phyloP scores from a whole-genome alignment of 2,113 vertebrate species.

The rabbit (Oryctolagus cuniculus) region DNA sequence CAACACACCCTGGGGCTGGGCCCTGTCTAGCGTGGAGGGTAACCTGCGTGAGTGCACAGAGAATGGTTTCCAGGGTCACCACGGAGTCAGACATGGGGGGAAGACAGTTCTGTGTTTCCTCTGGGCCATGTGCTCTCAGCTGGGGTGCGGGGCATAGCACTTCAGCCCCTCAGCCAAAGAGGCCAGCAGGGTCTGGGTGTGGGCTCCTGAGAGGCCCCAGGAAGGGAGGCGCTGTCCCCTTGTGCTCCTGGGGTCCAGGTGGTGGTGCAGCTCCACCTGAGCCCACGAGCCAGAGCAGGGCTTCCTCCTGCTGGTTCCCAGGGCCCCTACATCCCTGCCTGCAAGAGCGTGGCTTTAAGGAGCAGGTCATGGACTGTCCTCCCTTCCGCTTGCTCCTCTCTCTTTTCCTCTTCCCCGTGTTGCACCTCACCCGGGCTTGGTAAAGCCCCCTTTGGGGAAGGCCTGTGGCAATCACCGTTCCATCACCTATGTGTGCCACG shows the following conservation, averaged over 20 bases:
- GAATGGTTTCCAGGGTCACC: not conserved
- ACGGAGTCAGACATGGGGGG: not conserved
- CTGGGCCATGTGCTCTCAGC: not conserved
- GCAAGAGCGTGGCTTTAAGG: not conserved
- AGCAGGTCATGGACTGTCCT: fast-evolving
- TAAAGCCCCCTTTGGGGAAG: not conserved
- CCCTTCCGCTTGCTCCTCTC: fast-evolving
- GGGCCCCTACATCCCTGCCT: not conserved
- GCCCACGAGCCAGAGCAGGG: not conserved
- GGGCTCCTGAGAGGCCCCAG: not conserved
- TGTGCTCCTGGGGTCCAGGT: not conserved
- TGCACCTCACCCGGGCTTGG: too few species aligned
- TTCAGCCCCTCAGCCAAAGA: not conserved
- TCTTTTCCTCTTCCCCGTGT: not conserved
- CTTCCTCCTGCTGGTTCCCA: not conserved
- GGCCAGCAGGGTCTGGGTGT: not conserved
- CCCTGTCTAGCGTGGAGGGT: not conserved
- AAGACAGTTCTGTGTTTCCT: not conserved
- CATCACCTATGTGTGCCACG: fast-evolving
- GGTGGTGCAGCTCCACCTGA: not conserved
- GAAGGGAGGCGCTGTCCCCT: not conserved
- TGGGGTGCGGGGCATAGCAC: too few species aligned
- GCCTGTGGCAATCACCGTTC: not conserved
- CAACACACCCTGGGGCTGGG: not conserved
- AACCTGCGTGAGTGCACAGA: not conserved